These are phyloP conservation scores for Platycercus adscitus DNA, from an alignment of 2,113 vertebrate species.

Conservation along the genomic window DNA sequence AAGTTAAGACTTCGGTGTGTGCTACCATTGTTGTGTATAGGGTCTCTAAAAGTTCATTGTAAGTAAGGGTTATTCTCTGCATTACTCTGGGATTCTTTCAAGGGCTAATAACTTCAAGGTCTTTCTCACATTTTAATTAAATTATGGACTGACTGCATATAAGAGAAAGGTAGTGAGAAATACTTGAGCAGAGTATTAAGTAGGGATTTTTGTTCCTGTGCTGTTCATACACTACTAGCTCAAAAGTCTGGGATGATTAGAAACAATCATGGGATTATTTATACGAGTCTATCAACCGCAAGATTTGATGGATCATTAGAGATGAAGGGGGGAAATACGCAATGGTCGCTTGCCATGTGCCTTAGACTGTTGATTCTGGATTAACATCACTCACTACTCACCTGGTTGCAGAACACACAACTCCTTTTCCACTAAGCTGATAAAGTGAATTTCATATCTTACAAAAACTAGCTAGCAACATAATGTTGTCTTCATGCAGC, in stretches of 20 bases:
- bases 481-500: background rate
- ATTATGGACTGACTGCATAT: background rate
- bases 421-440: background rate
- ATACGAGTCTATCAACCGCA: background rate
- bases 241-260: background rate
- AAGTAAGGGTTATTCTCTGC: background rate
- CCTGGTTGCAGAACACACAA: background rate
- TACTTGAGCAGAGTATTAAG: background rate
- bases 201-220: background rate
- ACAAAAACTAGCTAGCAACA: background rate
- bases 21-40: background rate
- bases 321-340: background rate
- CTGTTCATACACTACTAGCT: background rate
- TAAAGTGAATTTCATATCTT: background rate
- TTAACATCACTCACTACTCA: background rate
- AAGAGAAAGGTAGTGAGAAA: background rate
- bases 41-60: background rate
- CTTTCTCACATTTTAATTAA: background rate
- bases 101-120: background rate
- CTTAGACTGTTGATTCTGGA: background rate
- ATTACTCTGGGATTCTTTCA: background rate
- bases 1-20: background rate
- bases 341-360: fast-evolving
- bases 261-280: background rate
- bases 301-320: background rate